Evolutionary conservation across 2,797 vertebrate species (phyloP), one percentile per base, ranked within the genome.

Genomic region (Gadopsis marmoratus): DNA sequence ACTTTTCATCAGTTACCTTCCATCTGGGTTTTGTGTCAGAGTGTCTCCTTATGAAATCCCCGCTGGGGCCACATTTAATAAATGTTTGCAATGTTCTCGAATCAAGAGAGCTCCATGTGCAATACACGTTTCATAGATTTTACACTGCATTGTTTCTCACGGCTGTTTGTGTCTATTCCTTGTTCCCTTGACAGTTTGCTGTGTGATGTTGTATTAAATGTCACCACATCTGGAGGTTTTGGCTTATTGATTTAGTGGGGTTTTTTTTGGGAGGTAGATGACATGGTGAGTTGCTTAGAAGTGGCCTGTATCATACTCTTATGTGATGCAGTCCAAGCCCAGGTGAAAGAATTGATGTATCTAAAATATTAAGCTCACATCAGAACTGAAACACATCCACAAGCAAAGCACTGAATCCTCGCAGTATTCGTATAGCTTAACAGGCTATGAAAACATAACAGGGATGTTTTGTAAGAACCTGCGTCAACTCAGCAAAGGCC

Each of bases 231-330:
- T 53, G 35, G 68, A 67, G 56, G n/a, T 41, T 83, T 65, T 21
- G 41, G 55, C 51, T 79, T 51, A 72, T 63, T 78, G 69, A 69
- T 83, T 79, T 71, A 4, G 59, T 41, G 54, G 56, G 41, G 54
- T 29, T 74, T 59, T 51, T 74, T 62, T 51, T 58, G n/a, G 29
- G 19, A 43, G 41, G 58, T n/a, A 7, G 51, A 54, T 61, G 58
- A 39, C 56, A 19, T 21, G 17, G 33, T 63, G 59, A 78, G 48
- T 56, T 78, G 53, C 19, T 64, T 61, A 56, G 29, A 58, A 74
- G 63, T 60, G 33, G 43, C 31, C 41, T 35, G 19, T 45, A 64
- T 76, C 31, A 41, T 80, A 61, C 23, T 71, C 13, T 62, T 56
- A 14, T 11, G 31, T 75, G 55, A 76, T 59, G 41, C 51, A 41